Evolutionary conservation across 2,797 vertebrate species (phyloP).

Genomic region (Xenentodon cancila): DNA sequence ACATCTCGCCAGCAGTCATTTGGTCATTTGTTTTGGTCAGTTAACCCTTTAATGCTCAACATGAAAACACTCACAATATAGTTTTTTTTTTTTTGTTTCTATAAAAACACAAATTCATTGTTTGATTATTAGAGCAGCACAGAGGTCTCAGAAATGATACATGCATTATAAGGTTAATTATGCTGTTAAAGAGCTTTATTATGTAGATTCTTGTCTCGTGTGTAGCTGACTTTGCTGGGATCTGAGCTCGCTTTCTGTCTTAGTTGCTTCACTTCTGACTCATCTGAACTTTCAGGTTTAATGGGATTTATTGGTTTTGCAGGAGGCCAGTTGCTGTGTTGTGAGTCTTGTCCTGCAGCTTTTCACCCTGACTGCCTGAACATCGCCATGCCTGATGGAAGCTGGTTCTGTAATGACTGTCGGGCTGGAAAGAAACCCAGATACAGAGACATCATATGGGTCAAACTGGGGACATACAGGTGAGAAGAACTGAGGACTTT

Average conservation of each 20-base stretch:
- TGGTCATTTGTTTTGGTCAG: too few species aligned
- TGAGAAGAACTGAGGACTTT: conserved; percentile 43
- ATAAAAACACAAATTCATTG: too few species aligned
- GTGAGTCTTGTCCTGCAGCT: conserved; percentile 96
- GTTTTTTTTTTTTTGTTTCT: too few species aligned
- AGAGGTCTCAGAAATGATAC: too few species aligned
- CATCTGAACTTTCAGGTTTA: neutral
- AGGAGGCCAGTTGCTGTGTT: conserved; percentile 96
- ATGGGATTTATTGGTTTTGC: conserved; percentile 18
- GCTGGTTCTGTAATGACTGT: conserved; percentile 99
- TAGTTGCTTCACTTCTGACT: neutral
- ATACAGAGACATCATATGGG: conserved; percentile 97
- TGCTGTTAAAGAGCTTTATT: too few species aligned
- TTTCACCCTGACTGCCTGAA: conserved; percentile 98
- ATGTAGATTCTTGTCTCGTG: too few species aligned
- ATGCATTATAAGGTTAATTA: too few species aligned
- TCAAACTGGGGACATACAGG: conserved; percentile 98
- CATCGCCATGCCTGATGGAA: conserved; percentile 97
- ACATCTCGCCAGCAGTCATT: neutral
- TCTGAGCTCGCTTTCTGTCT: too few species aligned
- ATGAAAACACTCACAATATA: too few species aligned
- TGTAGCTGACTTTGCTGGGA: too few species aligned
- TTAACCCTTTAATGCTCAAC: too few species aligned
- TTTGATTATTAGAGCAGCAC: too few species aligned
- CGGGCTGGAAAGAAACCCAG: conserved; percentile 93